A percentile compares a stretch with the other conserved stretches of the same genome.
These are phyloP conservation scores for Scaptomyza cyrtandrae DNA, from an alignment of 2,888 invertebrate genomes.

Conservation along the genomic window DNA sequence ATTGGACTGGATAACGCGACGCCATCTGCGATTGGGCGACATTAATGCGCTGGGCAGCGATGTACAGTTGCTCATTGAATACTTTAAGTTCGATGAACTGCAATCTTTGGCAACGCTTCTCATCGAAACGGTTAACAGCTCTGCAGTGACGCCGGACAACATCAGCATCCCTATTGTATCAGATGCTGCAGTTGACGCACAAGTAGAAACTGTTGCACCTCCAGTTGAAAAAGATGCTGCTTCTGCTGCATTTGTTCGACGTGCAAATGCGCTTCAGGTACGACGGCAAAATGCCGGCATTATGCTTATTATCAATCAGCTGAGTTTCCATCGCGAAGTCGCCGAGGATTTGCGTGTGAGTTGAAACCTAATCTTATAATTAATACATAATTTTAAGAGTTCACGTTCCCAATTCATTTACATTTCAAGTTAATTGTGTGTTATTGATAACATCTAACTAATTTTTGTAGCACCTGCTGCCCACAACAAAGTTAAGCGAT, in stretches of 20 bases:
- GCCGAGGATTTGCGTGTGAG: constrained; percentile 68
- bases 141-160: constrained; percentile 15
- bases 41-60: constrained; percentile 63
- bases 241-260: neutral
- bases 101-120: constrained; percentile 66
- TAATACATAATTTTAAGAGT: too few species aligned
- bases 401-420: too few species aligned
- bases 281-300: constrained; percentile 73
- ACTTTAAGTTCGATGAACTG: constrained; percentile 79
- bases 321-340: constrained; percentile 68
- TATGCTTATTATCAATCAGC: constrained; percentile 82
- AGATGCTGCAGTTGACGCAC: neutral
- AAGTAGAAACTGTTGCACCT: neutral
- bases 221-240: neutral
- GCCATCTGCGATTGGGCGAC: constrained; percentile 69
- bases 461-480: constrained; percentile 62
- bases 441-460: too few species aligned
- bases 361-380: neutral
- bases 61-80: constrained; percentile 72
- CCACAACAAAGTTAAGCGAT: constrained; percentile 44
- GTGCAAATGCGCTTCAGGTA: constrained; percentile 61
- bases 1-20: constrained; percentile 80
- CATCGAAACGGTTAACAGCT: constrained; percentile 61
- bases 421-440: too few species aligned
- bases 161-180: constrained; percentile 3